These are phyloP conservation scores for Sapayoa aenigma DNA, from an alignment of 2,113 vertebrate species.

Conservation along the genomic window DNA sequence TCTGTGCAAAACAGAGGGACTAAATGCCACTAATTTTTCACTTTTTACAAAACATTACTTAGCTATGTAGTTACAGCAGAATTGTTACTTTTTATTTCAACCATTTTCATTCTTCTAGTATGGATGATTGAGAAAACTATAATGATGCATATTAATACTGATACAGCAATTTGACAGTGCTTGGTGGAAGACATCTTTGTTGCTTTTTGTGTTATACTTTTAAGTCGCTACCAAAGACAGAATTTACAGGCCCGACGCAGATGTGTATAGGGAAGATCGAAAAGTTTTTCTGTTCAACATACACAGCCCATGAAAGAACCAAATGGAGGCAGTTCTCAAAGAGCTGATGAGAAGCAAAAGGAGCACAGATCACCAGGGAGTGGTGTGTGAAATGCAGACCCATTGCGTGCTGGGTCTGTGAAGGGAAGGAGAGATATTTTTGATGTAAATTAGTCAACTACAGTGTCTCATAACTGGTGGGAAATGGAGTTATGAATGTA, in stretches of 20 bases:
- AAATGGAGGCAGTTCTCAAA: constrained; percentile 8
- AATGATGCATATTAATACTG: not conserved
- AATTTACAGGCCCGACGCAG: constrained; percentile 20
- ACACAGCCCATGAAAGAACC: not conserved
- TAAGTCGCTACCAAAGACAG: not conserved
- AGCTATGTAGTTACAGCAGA: not conserved
- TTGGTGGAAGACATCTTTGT: not conserved
- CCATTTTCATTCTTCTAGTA: not conserved
- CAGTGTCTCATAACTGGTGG: not conserved
- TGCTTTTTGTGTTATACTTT: not conserved
- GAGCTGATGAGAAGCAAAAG: constrained; percentile 35
- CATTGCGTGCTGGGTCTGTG: not conserved
- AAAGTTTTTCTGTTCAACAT: constrained; percentile 21
- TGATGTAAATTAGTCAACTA: not conserved
- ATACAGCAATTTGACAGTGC: not conserved
- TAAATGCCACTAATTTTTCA: not conserved
- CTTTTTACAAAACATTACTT: not conserved
- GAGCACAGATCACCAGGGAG: not conserved
- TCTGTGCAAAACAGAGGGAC: not conserved
- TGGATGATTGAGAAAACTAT: not conserved
- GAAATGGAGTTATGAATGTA: not conserved
- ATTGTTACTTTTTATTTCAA: not conserved
- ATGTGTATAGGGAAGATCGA: not conserved
- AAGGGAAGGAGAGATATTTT: not conserved
- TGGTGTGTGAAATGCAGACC: not conserved